Percentiles rank a stretch among this genome's conserved stretches.
These are phyloP conservation scores for Artemia sinica DNA, from an alignment of 2,888 invertebrate species.

Conservation along the genomic window DNA sequence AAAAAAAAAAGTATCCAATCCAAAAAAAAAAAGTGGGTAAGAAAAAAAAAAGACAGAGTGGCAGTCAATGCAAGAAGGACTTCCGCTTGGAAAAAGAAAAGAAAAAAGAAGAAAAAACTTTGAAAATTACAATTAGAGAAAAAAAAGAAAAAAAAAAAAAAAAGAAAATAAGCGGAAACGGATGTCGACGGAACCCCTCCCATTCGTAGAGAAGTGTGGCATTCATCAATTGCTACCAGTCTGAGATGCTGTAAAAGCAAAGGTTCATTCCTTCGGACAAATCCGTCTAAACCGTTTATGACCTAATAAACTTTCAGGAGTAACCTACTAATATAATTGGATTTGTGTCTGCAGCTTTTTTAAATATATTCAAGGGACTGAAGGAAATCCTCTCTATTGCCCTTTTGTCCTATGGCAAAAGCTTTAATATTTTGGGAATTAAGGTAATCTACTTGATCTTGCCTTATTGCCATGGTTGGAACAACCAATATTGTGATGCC, in stretches of 20 bases:
- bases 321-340: neutral
- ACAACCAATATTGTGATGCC: neutral
- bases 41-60: too few species aligned
- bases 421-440: neutral
- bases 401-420: neutral
- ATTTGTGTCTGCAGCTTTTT: neutral
- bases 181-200: neutral
- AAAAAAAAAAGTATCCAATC: too few species aligned
- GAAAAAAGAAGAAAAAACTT: too few species aligned
- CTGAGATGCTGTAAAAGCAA: neutral
- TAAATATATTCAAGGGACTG: fast-evolving
- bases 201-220: neutral
- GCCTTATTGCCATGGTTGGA: neutral
- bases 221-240: neutral
- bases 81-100: too few species aligned
- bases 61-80: too few species aligned
- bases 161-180: too few species aligned
- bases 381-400: neutral
- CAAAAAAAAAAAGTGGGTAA: too few species aligned
- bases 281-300: neutral
- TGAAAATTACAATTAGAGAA: too few species aligned
- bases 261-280: neutral
- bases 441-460: neutral
- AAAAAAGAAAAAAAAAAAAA: too few species aligned
- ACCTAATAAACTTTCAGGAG: neutral